A percentile compares a stretch with the other conserved stretches of the same genome.
Conservation (phyloP, 2,113 vertebrate species). For the Ciconia boyciana region DNA sequence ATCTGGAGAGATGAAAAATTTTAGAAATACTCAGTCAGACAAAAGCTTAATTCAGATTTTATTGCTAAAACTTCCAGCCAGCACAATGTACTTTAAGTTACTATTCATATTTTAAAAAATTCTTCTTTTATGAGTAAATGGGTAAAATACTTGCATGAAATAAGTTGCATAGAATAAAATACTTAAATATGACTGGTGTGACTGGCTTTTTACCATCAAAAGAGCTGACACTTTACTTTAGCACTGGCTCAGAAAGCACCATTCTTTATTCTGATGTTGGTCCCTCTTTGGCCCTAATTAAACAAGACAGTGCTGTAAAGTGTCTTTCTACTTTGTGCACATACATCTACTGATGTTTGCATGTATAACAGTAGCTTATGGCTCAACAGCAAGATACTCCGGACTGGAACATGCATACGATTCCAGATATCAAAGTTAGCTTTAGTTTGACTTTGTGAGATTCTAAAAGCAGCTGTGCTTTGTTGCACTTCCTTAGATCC, state of each 20-base stretch:
- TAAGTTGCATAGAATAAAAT: background rate
- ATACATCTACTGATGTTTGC: conserved; percentile 35
- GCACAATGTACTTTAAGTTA: background rate
- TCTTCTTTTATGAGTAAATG: background rate
- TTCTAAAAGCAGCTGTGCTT: conserved; percentile 77
- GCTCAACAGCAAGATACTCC: conserved; percentile 6
- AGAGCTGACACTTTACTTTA: background rate
- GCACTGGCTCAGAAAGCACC: background rate
- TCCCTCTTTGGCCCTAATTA: conserved; percentile 63
- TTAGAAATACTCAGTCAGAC: background rate
- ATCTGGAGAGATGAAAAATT: background rate
- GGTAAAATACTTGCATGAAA: background rate
- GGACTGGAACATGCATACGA: conserved; percentile 55
- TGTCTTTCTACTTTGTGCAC: conserved; percentile 12
- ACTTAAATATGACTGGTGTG: background rate
- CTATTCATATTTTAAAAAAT: background rate
- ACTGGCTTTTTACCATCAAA: background rate
- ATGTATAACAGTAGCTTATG: conserved; percentile 39
- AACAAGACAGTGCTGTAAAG: conserved; percentile 59
- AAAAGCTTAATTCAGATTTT: background rate
- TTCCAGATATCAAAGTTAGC: conserved; percentile 77
- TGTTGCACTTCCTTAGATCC: conserved; percentile 77
- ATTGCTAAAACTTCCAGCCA: background rate
- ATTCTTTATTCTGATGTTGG: conserved; percentile 28
- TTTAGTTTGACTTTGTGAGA: conserved; percentile 74